phyloP scores from a whole-genome alignment of 2,888 invertebrate species.

The Scelioninae gen. 2 region DNA sequence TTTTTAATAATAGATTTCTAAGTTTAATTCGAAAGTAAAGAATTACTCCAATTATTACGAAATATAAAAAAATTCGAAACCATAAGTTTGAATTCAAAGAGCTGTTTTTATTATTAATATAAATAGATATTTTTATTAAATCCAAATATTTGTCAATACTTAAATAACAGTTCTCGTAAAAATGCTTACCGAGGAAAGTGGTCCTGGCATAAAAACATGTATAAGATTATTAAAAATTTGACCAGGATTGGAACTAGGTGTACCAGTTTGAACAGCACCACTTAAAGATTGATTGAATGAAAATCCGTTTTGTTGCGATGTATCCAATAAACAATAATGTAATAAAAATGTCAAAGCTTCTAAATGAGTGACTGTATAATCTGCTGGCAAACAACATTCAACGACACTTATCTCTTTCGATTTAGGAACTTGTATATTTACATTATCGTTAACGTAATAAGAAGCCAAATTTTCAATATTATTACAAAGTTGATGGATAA shows the following conservation, averaged over 20 bases:
- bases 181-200: slow-evolving; percentile 75
- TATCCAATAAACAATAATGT: slow-evolving; percentile 87
- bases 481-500: slow-evolving; percentile 86
- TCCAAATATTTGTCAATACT: no score
- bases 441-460: slow-evolving; percentile 71
- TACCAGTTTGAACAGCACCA: slow-evolving; percentile 76
- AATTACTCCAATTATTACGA: no score
- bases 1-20: no score
- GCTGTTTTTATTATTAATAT: no score
- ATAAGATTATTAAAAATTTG: slow-evolving; percentile 88
- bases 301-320: slow-evolving; percentile 78
- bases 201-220: slow-evolving; percentile 85
- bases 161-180: no score
- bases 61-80: no score
- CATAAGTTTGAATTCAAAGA: no score
- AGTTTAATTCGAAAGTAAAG: no score
- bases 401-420: slow-evolving; percentile 69
- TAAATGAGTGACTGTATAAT: slow-evolving; percentile 86
- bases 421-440: slow-evolving; percentile 62
- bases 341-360: slow-evolving; percentile 87
- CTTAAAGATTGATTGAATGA: slow-evolving; percentile 78
- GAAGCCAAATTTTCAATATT: slow-evolving; percentile 82
- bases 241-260: slow-evolving; percentile 79
- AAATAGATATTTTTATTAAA: no score
- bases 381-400: slow-evolving; percentile 80